Conservation (phyloP, 2,113 vertebrate species). For the Larimichthys crocea region DNA sequence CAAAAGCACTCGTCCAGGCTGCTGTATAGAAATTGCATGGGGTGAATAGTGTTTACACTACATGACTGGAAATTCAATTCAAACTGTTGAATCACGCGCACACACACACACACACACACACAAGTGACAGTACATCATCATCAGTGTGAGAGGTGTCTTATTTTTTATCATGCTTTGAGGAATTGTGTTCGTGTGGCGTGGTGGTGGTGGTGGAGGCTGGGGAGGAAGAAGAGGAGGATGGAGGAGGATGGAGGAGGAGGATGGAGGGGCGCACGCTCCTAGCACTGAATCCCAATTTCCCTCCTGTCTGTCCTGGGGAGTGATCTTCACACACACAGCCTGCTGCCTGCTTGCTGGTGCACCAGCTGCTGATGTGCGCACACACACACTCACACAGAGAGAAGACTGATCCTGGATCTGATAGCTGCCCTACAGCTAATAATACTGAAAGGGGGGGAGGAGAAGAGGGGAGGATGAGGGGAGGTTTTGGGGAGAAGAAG, state of each 20-base stretch:
- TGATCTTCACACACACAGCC: slow-evolving; percentile 58
- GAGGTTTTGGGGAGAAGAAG: not conserved
- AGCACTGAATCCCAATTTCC: slow-evolving; percentile 50
- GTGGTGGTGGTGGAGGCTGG: not conserved
- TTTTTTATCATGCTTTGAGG: slow-evolving; percentile 36
- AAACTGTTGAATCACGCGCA: slow-evolving; percentile 72
- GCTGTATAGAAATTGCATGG: not conserved
- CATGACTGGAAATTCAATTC: slow-evolving; percentile 57
- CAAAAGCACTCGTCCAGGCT: not conserved
- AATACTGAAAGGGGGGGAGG: slow-evolving; percentile 27
- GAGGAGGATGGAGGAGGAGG: not conserved
- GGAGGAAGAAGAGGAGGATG: not conserved
- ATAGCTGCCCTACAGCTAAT: slow-evolving; percentile 63
- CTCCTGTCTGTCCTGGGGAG: slow-evolving; percentile 65
- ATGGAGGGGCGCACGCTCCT: slow-evolving; percentile 2
- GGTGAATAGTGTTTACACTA: slow-evolving; percentile 20
- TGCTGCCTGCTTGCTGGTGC: slow-evolving; percentile 50
- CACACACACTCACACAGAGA: slow-evolving; percentile 8
- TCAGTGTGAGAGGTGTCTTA: slow-evolving; percentile 1
- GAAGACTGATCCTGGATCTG: slow-evolving; percentile 46
- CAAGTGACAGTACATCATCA: slow-evolving; percentile 37
- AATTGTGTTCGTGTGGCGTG: slow-evolving; percentile 6
- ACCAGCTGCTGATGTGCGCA: slow-evolving; percentile 57
- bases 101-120: slow-evolving; percentile 7
- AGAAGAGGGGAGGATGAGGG: not conserved